phyloP scores from a whole-genome alignment of 2,113 vertebrate genomes.

The Struthio camelus region DNA sequence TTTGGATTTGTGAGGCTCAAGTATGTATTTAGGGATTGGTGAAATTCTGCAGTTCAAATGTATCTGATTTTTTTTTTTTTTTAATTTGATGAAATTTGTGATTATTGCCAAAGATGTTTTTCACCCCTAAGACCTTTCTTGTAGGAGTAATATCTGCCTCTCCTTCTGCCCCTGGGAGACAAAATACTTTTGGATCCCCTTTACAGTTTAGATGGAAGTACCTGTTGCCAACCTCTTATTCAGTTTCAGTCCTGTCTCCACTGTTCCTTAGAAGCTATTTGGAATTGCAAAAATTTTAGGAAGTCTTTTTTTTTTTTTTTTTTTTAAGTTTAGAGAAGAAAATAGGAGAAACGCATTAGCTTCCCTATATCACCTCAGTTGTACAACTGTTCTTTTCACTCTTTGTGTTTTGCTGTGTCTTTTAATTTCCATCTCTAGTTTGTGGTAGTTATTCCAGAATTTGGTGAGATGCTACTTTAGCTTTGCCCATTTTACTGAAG shows the following conservation, averaged over 20 bases:
- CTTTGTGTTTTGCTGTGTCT: not conserved
- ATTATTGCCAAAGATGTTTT: not conserved
- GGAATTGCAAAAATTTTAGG: not conserved
- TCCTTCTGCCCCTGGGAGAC: not conserved
- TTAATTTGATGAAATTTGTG: not conserved
- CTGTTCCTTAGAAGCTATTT: not conserved
- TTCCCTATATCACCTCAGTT: not conserved
- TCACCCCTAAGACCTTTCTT: not conserved
- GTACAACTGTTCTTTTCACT: not conserved
- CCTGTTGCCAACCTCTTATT: not conserved
- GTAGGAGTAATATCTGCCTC: not conserved
- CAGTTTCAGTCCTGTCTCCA: not conserved
- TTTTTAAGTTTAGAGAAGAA: fast-evolving
- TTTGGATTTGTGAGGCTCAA: not conserved
- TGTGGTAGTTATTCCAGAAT: not conserved
- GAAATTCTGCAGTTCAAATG: not conserved
- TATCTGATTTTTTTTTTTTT: not conserved
- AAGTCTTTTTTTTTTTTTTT: not conserved
- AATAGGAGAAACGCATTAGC: not conserved
- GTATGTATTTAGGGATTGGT: not conserved
- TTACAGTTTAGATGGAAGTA: not conserved
- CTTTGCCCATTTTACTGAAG: not conserved
- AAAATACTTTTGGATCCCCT: not conserved
- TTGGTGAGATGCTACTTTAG: not conserved
- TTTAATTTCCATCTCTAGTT: not conserved